Base-by-base conservation (phyloP, 2,888 invertebrate genomes). In the Melipona bicolor region DNA sequence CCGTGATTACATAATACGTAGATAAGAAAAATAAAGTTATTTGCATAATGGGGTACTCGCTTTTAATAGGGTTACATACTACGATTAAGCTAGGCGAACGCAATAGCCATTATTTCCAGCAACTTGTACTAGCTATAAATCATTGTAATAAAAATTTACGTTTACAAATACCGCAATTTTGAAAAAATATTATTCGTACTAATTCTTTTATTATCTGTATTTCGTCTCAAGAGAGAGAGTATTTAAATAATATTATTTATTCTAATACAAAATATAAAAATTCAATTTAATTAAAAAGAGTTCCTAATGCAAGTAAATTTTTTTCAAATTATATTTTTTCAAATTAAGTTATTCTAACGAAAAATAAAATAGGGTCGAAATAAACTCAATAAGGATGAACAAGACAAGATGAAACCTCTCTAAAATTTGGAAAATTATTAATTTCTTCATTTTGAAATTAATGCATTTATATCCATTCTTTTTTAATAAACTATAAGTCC, bases 21-120 rank as follows among this genome's bases (percentile, higher is more conserved):
- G 70, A 56, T 70, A 70, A 70, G 54, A 56, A 36, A 70, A 70
- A 70, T 56, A 70, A 56, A 56, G 54, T 36, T 54, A 54, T 70
- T 70, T 70, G 54, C 70, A 70, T 70, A 70, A 70, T 56, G 17
- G 54, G 70, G 32, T n/a, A 36, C 70, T 70, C 70, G 17, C 36
- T 70, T 70, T 56, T n/a, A 70, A 32, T 54, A 36, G 54, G 54
- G 21, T 56, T 56, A 54, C n/a, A 56, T 11, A 56, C 17, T 70
- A 56, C 19, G 32, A 56, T 56, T n/a, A 54, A 70, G 11, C 54
- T 56, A 32, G n/a, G 36, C n/a, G 21, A 32, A 21, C 32, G 52
- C 21, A 27, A 68, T 21, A 19, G 0, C 5, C 4, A 17, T 54
- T 70, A 54, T 21, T 54, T 11, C 13, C 13, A 6, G 17, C 36